Evolutionary conservation across 1,140 invertebrate species (phyloP).

Genomic region (Drosophila gunungcola): DNA sequence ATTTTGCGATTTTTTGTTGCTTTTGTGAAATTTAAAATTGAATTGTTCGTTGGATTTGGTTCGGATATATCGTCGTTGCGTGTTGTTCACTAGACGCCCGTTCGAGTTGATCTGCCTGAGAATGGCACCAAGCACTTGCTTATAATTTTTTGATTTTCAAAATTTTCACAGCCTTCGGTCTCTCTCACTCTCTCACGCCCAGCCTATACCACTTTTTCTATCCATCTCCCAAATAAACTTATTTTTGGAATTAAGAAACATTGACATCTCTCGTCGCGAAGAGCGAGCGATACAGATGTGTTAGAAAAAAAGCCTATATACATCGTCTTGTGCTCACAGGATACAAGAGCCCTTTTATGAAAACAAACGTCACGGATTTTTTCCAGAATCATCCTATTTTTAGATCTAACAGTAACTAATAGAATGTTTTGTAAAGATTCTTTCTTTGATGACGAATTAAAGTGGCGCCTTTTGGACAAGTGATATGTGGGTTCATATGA

Average conservation of each 20-base stretch:
- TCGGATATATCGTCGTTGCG: slow-evolving; percentile 66
- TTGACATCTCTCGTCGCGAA: slow-evolving; percentile 68
- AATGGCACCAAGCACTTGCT: slow-evolving; percentile 60
- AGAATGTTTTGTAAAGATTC: too few species aligned
- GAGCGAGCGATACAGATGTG: slow-evolving; percentile 46
- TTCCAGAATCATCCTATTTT: slow-evolving; percentile 26
- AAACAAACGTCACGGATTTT: slow-evolving; percentile 24
- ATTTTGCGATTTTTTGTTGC: slow-evolving; percentile 85
- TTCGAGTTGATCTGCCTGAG: slow-evolving; percentile 82
- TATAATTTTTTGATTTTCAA: slow-evolving; percentile 75
- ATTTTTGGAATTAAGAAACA: slow-evolving; percentile 84
- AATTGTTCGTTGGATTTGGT: slow-evolving; percentile 66
- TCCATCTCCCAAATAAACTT: slow-evolving; percentile 67
- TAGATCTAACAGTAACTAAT: not conserved
- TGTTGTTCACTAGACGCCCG: slow-evolving; percentile 84
- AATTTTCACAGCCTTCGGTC: slow-evolving; percentile 55
- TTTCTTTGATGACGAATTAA: too few species aligned
- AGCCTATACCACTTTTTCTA: slow-evolving; percentile 45
- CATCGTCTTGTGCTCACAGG: slow-evolving; percentile 6
- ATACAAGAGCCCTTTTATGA: slow-evolving; percentile 31
- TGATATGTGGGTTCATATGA: not conserved
- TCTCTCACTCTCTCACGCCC: slow-evolving; percentile 35
- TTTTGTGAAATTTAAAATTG: slow-evolving; percentile 42
- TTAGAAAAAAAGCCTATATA: slow-evolving; percentile 31
- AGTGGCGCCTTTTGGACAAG: not conserved